phyloP scores from a whole-genome alignment of 2,113 vertebrate species.

The Myiopsitta monachus region DNA sequence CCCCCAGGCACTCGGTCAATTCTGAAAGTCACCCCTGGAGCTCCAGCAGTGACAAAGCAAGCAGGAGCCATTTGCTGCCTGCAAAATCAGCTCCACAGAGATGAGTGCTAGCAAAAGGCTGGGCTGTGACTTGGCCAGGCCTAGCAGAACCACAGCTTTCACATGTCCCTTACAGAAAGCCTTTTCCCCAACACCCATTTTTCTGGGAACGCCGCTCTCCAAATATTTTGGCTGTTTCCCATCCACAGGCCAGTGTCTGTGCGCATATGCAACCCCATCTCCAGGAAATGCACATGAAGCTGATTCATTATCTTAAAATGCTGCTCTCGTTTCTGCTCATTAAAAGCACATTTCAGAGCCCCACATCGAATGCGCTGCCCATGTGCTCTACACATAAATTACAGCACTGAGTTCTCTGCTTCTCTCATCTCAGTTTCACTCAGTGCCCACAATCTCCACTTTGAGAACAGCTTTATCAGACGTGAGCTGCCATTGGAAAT shows the following conservation, averaged over 20 bases:
- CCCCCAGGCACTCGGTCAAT: not conserved
- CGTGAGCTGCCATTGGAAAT: not conserved
- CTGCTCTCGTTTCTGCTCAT: slow-evolving; percentile 32
- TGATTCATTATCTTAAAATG: slow-evolving; percentile 27
- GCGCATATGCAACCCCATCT: not conserved
- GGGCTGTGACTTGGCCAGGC: not conserved
- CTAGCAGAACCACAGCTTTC: not conserved
- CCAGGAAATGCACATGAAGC: not conserved
- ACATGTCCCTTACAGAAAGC: not conserved
- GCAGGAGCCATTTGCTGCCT: not conserved
- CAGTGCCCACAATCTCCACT: not conserved
- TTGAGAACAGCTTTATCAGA: not conserved
- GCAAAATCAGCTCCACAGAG: not conserved
- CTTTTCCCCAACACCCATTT: not conserved
- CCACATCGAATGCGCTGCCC: not conserved
- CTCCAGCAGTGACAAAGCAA: not conserved
- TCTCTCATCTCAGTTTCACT: not conserved
- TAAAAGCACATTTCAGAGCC: slow-evolving; percentile 12
- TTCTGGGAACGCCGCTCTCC: not conserved
- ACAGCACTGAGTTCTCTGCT: not conserved
- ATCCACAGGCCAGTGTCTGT: not conserved
- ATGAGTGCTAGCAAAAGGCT: not conserved
- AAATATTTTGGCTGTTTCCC: not conserved
- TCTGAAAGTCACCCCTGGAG: not conserved
- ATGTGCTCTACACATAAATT: not conserved